Conservation (phyloP, 2,888 invertebrate genomes). For the Chrysotoxum bicinctum region DNA sequence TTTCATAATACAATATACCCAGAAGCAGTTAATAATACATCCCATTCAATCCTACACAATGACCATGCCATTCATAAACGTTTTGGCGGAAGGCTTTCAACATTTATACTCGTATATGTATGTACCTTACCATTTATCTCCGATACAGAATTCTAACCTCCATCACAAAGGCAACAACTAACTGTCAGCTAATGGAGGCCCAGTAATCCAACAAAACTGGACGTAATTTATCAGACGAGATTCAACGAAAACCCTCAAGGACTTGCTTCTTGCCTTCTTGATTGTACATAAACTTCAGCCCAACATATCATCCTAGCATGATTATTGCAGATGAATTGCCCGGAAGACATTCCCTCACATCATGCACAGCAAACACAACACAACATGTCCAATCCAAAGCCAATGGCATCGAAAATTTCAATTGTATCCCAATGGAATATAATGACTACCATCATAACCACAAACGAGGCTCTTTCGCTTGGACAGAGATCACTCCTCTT, state of each 20-base stretch:
- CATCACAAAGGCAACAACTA: background rate
- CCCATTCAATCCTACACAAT: conserved; percentile 46
- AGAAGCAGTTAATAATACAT: conserved; percentile 17
- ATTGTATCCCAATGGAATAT: conserved; percentile 65
- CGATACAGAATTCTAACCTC: background rate
- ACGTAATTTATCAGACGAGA: conserved; percentile 58
- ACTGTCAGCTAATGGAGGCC: conserved; percentile 33
- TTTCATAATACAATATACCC: background rate
- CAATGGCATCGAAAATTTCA: conserved; percentile 56
- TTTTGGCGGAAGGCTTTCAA: conserved; percentile 2
- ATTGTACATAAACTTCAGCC: conserved; percentile 28
- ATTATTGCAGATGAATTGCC: conserved; percentile 53
- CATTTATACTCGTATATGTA: background rate
- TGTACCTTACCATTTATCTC: conserved; percentile 1
- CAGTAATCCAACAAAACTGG: conserved; percentile 61
- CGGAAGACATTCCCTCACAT: conserved; percentile 32
- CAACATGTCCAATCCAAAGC: conserved; percentile 28
- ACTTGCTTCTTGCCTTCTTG: conserved; percentile 23
- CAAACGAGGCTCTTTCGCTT: conserved; percentile 53
- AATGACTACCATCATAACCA: conserved; percentile 60
- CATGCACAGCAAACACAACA: background rate
- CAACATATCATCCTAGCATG: conserved; percentile 37
- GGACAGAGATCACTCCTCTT: conserved; percentile 19
- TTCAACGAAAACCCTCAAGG: conserved; percentile 23
- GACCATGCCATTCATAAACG: conserved; percentile 33